Evolutionary conservation across 1,140 invertebrate genomes (phyloP).

Genomic region (Polypedilum vanderplanki): DNA sequence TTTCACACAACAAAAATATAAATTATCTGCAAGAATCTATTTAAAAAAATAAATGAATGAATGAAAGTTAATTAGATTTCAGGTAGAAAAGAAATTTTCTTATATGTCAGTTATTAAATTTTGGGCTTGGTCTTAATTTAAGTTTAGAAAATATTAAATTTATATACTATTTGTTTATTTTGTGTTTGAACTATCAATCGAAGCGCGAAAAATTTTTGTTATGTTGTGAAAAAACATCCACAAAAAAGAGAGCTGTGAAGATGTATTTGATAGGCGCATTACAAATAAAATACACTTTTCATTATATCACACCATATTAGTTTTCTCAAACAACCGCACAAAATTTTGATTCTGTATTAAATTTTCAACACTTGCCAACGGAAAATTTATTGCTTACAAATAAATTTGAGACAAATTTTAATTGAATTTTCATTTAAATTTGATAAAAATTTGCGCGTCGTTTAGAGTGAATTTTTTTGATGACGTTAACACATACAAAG

Average conservation of each 20-base stretch:
- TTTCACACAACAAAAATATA: slow-evolving; percentile 12
- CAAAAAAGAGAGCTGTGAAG: not conserved
- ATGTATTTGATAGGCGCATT: slow-evolving; percentile 16
- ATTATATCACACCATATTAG: slow-evolving; percentile 19
- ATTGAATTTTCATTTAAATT: not conserved
- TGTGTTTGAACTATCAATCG: not conserved
- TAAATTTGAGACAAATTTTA: not conserved
- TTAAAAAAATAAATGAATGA: not conserved
- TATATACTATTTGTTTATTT: not conserved
- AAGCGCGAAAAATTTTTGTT: not conserved
- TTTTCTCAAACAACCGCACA: not conserved
- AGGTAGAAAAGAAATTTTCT: not conserved
- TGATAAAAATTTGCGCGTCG: not conserved
- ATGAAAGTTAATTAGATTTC: not conserved
- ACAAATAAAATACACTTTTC: not conserved
- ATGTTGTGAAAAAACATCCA: slow-evolving; percentile 15
- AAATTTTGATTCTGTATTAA: not conserved
- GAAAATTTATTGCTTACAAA: not conserved
- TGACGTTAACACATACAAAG: slow-evolving; percentile 8
- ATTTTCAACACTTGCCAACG: not conserved
- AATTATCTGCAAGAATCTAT: not conserved
- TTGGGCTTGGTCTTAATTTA: not conserved
- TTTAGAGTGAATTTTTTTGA: not conserved
- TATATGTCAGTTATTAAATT: not conserved
- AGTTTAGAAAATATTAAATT: not conserved